Percentiles rank a stretch among this genome's conserved stretches.
phyloP scores from a whole-genome alignment of 2,888 invertebrate species.

The Argyresthia goedartella region DNA sequence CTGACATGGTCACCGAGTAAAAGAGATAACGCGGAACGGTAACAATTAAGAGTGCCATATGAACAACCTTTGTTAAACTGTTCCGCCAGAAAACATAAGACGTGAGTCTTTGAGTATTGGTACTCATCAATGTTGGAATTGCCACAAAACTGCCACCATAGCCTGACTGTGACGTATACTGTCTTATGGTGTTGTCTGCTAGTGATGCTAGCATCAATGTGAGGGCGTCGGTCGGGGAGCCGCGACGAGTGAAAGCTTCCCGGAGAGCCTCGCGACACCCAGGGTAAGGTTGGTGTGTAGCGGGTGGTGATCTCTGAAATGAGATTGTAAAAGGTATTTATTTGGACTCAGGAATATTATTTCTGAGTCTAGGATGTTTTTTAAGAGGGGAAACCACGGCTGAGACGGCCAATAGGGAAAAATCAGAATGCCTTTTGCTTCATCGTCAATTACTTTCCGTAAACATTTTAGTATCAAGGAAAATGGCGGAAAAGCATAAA shows the following conservation, averaged over 20 bases:
- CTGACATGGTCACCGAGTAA: background rate
- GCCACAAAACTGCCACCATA: conserved; percentile 10
- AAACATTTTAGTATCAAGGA: conserved; percentile 9
- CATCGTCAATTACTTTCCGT: conserved; percentile 14
- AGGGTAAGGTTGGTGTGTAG: conserved; percentile 8
- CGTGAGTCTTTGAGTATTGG: background rate
- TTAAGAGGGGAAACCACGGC: conserved; percentile 23
- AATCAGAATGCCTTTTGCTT: conserved; percentile 23
- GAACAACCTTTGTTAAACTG: background rate
- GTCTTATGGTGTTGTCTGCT: conserved; percentile 8
- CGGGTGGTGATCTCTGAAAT: conserved; percentile 7
- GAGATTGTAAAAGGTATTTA: no score
- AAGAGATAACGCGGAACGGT: background rate
- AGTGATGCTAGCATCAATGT: conserved; percentile 6
- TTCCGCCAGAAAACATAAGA: no score
- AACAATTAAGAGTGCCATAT: background rate
- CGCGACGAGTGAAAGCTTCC: background rate
- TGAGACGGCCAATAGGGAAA: no score
- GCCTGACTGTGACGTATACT: conserved; percentile 6
- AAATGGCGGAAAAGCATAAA: conserved; percentile 16
- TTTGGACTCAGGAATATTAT: conserved; percentile 6
- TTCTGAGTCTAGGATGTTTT: conserved; percentile 4
- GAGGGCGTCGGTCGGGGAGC: conserved; percentile 7
- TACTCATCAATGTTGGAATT: background rate
- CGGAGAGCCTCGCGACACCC: background rate